Conservation (phyloP, 2,113 vertebrate genomes). For the Bufo gargarizans region DNA sequence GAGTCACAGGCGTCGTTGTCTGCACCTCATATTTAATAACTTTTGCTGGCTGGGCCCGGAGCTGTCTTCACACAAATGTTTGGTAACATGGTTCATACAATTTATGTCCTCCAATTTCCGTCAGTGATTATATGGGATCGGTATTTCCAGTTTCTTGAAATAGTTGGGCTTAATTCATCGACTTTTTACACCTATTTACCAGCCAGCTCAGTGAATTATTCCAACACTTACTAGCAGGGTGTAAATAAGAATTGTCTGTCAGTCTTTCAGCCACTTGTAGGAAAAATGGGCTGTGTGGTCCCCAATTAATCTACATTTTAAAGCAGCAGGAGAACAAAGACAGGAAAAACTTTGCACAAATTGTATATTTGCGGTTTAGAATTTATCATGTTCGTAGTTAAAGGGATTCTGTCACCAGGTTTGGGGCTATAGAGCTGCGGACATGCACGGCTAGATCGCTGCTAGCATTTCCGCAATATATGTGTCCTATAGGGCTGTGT, state of each 20-base stretch:
- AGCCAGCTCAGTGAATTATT: slow-evolving; percentile 46
- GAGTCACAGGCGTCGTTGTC: slow-evolving; percentile 45
- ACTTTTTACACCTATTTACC: slow-evolving; percentile 53
- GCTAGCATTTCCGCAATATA: too few species aligned
- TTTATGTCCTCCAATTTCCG: slow-evolving; percentile 57
- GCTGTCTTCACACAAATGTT: slow-evolving; percentile 57
- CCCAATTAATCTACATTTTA: not conserved
- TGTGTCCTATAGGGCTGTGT: too few species aligned
- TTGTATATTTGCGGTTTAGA: too few species aligned
- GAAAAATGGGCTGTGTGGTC: slow-evolving; percentile 46
- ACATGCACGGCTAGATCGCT: too few species aligned
- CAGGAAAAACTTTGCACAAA: not conserved
- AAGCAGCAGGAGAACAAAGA: not conserved
- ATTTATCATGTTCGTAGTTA: too few species aligned
- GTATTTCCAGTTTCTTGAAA: slow-evolving; percentile 56
- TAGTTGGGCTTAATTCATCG: slow-evolving; percentile 52
- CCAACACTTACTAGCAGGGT: slow-evolving; percentile 33
- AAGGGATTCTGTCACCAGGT: too few species aligned
- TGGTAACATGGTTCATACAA: slow-evolving; percentile 52
- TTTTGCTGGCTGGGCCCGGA: slow-evolving; percentile 40
- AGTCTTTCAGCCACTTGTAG: slow-evolving; percentile 29
- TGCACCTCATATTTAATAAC: slow-evolving; percentile 57
- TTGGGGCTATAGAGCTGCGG: too few species aligned
- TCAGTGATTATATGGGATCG: slow-evolving; percentile 55
- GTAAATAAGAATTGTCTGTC: slow-evolving; percentile 41